A percentile compares a stretch with the other conserved stretches of the same genome.
Conservation (phyloP, 2,113 vertebrate species). For the Rynchops niger region DNA sequence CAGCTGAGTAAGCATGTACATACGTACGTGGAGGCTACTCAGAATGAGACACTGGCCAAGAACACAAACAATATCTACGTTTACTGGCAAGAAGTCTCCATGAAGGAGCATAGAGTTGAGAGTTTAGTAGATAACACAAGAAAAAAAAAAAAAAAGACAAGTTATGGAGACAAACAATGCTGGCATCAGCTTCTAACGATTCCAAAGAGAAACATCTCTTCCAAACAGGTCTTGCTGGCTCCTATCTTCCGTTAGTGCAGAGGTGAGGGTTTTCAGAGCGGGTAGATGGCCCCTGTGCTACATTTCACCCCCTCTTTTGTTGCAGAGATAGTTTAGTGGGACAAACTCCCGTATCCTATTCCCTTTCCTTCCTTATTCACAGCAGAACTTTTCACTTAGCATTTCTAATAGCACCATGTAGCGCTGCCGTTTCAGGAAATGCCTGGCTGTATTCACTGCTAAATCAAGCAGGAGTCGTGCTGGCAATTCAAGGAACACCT, state of each 20-base stretch:
- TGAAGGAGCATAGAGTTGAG: neutral
- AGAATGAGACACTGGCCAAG: neutral
- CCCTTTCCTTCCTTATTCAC: neutral
- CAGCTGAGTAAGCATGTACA: neutral
- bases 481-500: slow-evolving; percentile 65
- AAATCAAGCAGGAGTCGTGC: slow-evolving; percentile 52
- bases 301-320: slow-evolving; percentile 25
- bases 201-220: neutral
- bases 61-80: neutral
- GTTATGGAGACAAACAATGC: neutral
- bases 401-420: slow-evolving; percentile 25
- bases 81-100: neutral
- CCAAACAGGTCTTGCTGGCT: neutral
- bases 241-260: neutral
- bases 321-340: slow-evolving; percentile 14
- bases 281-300: neutral
- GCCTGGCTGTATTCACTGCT: slow-evolving; percentile 55
- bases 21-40: neutral
- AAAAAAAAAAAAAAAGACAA: neutral
- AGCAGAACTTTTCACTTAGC: slow-evolving; percentile 34
- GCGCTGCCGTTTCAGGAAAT: slow-evolving; percentile 58
- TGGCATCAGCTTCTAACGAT: neutral
- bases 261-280: neutral
- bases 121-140: neutral
- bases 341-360: neutral